Evolutionary conservation across 2,113 vertebrate genomes (phyloP).

Genomic region (Rhinopithecus roxellana): DNA sequence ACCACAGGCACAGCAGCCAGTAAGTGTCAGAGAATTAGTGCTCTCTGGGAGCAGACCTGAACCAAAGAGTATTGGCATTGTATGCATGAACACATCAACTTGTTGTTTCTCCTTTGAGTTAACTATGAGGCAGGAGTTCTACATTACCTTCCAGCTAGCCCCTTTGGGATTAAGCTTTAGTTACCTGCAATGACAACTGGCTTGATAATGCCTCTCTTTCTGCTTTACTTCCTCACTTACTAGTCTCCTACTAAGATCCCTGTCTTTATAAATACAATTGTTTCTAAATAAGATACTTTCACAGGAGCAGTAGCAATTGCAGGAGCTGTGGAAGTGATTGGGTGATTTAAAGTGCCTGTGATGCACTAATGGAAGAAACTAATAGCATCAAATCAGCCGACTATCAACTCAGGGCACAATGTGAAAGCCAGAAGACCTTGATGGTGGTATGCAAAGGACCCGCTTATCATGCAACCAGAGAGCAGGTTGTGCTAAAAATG

Average conservation of each 20-base stretch:
- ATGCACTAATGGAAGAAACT: not conserved
- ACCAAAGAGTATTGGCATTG: not conserved
- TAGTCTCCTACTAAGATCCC: not conserved
- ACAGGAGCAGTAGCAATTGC: not conserved
- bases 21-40: not conserved
- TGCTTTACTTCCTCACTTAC: not conserved
- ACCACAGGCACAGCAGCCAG: not conserved
- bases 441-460: rapidly evolving
- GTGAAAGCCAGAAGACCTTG: not conserved
- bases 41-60: not conserved
- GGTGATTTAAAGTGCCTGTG: not conserved
- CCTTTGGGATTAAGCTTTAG: not conserved
- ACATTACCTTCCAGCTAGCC: not conserved
- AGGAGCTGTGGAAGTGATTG: not conserved
- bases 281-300: not conserved
- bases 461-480: not conserved
- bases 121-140: not conserved
- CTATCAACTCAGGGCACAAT: not conserved
- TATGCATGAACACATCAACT: not conserved
- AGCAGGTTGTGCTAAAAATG: not conserved
- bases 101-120: not conserved
- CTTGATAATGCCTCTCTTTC: not conserved
- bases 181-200: not conserved
- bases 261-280: not conserved
- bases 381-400: not conserved